Conservation (phyloP, 37 sponge, comb jelly and placozoan genomes). For the Mnemiopsis leidyi region DNA sequence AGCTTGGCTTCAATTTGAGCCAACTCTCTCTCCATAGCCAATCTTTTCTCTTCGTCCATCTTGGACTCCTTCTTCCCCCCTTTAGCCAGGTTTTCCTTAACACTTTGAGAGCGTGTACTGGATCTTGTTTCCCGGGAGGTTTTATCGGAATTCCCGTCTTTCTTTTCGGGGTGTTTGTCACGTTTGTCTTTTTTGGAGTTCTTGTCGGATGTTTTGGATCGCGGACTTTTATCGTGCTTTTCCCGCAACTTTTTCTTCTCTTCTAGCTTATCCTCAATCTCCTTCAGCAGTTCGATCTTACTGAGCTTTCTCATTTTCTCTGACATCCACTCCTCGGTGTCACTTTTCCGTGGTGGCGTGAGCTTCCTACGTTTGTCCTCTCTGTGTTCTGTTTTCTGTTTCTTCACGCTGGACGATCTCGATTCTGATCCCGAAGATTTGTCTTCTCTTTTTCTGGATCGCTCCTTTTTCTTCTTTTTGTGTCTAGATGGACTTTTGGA, state of each 20-base stretch:
- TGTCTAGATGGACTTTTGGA: not conserved
- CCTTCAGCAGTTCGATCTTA: slow-evolving; percentile 13
- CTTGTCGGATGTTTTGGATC: not conserved
- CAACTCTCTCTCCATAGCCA: slow-evolving; percentile 31
- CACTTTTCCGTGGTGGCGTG: not conserved
- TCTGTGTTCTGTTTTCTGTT: not conserved
- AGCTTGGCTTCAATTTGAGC: slow-evolving; percentile 47
- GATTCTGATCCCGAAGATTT: not conserved
- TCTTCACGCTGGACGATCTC: not conserved
- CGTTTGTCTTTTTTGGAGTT: not conserved
- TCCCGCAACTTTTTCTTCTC: slow-evolving; percentile 13
- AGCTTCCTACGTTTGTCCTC: not conserved
- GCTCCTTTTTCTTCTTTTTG: not conserved
- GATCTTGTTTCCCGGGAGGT: not conserved
- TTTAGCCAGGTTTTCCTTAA: not conserved
- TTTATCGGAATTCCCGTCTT: not conserved
- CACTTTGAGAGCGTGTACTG: not conserved
- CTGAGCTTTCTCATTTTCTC: slow-evolving; percentile 43
- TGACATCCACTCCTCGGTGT: slow-evolving; percentile 35
- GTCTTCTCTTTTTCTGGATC: not conserved
- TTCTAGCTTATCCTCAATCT: slow-evolving; percentile 50
- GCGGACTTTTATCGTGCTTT: not conserved
- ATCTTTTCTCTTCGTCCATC: slow-evolving; percentile 2
- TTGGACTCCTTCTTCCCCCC: not conserved
- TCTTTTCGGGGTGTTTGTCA: not conserved